Evolutionary conservation across 2,113 vertebrate species (phyloP), one percentile per base, ranked within the genome.

Genomic region (Sylvia atricapilla): DNA sequence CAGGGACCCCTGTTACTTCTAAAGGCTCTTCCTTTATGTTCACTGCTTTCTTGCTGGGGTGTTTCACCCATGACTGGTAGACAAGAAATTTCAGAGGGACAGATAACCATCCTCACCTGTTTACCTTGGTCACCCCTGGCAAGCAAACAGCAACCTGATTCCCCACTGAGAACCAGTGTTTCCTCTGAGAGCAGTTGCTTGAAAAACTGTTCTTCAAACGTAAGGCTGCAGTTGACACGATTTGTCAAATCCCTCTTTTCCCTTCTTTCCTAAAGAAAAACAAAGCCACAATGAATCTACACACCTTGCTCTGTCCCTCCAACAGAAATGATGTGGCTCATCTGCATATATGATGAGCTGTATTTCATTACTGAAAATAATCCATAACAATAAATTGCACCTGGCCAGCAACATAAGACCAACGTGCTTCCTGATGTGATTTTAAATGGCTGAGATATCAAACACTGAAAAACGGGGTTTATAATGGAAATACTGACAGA

Each of bases 401-500:
- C 93, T 96, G 97, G 79, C 85, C 21, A 7, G 93, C 92, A 96
- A 97, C 69, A 74, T 68, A 95, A 96, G 96, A 96, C 93, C 97
- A 95, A 88, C 95, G 97, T 97, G 96, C 96, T 97, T 97, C 91
- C 95, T 97, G 97, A 98, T 97, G 95, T 96, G 96, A 97, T 97
- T 98, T 98, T 97, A 97, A 98, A 98, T 95, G 97, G 95, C 97
- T 97, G 95, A 97, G 97, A 97, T 97, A 98, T 98, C 98, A 98
- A 98, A 95, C 96, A 97, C 95, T 97, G 97, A 97, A 98, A 98
- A 98, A 98, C 84, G 64, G 97, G 96, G 97, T 98, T 98, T 98
- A 97, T 98, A 98, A 98, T 98, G 97, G 97, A 98, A 98, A 98
- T 97, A 97, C 97, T 98, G 98, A 98, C 98, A 98, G 98, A 97